Conservation (phyloP, 2,113 vertebrate genomes). For the Crotalus helleri region DNA sequence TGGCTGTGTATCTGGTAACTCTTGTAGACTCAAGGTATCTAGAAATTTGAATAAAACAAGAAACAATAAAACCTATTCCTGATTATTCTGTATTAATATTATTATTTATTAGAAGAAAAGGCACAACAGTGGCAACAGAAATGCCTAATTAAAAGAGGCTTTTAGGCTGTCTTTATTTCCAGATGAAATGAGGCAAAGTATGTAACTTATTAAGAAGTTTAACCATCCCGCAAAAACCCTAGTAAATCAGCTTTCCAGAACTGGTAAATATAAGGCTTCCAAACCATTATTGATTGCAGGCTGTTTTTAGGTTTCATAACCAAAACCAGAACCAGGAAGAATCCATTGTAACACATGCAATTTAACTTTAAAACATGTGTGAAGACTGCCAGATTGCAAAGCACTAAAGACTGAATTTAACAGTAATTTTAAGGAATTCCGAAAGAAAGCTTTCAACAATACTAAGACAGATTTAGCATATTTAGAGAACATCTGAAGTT, state of each 20-base stretch:
- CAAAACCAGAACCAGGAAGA: neutral
- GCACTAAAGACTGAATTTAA: neutral
- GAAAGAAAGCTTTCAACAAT: neutral
- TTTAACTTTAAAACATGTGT: neutral
- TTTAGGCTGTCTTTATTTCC: neutral
- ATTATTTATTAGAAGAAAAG: neutral
- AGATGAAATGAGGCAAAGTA: neutral
- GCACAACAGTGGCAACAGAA: neutral
- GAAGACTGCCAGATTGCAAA: neutral
- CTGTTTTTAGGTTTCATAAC: neutral
- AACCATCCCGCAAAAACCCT: neutral
- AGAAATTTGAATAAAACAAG: neutral
- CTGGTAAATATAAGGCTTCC: neutral
- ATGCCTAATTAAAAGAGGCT: neutral
- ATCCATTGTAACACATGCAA: neutral
- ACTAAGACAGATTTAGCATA: neutral
- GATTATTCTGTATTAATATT: neutral
- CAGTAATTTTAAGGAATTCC: neutral
- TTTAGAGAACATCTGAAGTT: neutral
- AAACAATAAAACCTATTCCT: neutral
- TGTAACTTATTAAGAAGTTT: neutral
- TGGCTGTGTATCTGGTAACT: neutral
- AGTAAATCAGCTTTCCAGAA: neutral
- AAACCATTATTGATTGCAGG: neutral
- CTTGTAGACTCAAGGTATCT: neutral